Base-by-base conservation (phyloP, 1,140 invertebrate species). In the Rhynchophorus ferrugineus region DNA sequence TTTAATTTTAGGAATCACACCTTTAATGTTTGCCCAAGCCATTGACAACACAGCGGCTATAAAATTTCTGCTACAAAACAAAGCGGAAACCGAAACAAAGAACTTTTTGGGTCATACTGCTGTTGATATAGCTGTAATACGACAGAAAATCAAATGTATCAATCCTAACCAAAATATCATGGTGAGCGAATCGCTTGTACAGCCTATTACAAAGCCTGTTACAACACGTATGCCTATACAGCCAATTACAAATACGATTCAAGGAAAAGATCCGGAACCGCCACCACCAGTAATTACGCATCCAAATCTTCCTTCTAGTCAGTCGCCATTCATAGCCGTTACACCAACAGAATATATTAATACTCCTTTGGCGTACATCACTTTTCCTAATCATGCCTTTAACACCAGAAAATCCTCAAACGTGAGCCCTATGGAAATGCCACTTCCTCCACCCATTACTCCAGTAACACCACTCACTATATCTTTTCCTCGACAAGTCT, bases 1-100 rank as follows among this genome's bases (percentile, higher is more conserved):
- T n/a, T 9, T 19, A 37, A 16, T 60, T 64, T 33, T 37, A 67
- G 66, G 47, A 19, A 57, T 65, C 17, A 64, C 63, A 13, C 66
- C 66, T 11, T 44, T 62, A 6, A 68, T 65, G 62, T 67, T 67
- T 35, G 66, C 66, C 7, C 54, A 60, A 14, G 56, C 61, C n/a
- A 49, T 56, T 29, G 56, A 58, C 38, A 58, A 64, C 43, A 21
- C 47, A 3, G 16, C 53, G n/a, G 56, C 51, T 5, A 56, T 57
- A 16, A 43, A 53, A 5, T 42, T 55, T 6, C 44, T 68, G n/a
- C 13, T 60, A 7, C 19, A 48, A 19, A 50, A 61, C 7, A 58
- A 61, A 14, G 63, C 60, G 1, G 48, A 65, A 44, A 42, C 45
- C 9, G 39, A 41, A 11, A 18, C 37, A 1, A 61, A 58, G 43